These are phyloP conservation scores for Drosophila willistoni DNA, from an alignment of 1,140 invertebrate genomes.

Conservation along the genomic window DNA sequence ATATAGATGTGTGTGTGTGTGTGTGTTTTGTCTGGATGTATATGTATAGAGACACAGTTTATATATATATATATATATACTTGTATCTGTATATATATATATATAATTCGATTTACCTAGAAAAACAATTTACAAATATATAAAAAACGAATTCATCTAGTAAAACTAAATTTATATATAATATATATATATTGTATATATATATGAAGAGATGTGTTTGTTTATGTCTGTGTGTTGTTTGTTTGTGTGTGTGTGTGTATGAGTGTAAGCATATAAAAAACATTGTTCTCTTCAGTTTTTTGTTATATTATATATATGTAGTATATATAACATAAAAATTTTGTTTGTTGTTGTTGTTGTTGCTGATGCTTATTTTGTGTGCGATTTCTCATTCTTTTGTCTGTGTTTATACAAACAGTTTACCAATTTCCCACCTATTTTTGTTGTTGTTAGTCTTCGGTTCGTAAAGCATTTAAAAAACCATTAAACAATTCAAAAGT, in stretches of 20 bases:
- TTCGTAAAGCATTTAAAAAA: constrained; percentile 55
- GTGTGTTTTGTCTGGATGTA: constrained; percentile 35
- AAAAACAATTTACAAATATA: constrained; percentile 82
- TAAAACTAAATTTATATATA: constrained; percentile 68
- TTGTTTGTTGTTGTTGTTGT: constrained; percentile 13
- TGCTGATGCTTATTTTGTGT: constrained; percentile 30
- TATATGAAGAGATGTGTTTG: not conserved
- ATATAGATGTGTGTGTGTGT: constrained; percentile 27
- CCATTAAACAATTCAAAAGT: constrained; percentile 51
- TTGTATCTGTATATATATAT: constrained; percentile 28
- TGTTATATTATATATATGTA: constrained; percentile 12
- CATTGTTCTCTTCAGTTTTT: constrained; percentile 38
- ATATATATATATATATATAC: constrained; percentile 40
- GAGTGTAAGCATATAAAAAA: constrained; percentile 68
- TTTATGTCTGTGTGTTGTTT: constrained; percentile 11
- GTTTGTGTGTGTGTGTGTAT: constrained; percentile 24
- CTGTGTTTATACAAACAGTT: constrained; percentile 60
- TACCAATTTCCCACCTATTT: constrained; percentile 39
- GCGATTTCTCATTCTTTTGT: constrained; percentile 55
- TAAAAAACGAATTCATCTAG: constrained; percentile 81
- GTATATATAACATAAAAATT: constrained; percentile 23
- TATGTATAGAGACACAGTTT: constrained; percentile 39
- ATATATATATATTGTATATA: constrained; percentile 26
- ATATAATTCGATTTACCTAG: constrained; percentile 81
- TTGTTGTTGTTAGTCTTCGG: constrained; percentile 42